Evolutionary conservation across 2,888 invertebrate genomes (phyloP), one percentile per base, ranked within the genome.

Genomic region (Nomada ruficornis): DNA sequence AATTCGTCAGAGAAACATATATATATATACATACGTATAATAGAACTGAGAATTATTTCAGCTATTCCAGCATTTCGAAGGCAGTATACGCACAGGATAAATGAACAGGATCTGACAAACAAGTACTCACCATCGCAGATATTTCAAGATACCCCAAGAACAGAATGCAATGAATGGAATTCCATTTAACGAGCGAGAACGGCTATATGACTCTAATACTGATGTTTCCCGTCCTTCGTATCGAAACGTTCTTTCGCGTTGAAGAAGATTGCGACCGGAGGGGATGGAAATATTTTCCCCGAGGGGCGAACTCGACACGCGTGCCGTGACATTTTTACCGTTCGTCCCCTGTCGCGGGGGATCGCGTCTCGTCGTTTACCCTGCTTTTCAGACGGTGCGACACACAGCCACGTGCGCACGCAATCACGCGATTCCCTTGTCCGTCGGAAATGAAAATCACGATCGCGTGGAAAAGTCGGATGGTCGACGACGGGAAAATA

Each of bases 341-440:
- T 44, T 62, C 64, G 65, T 57, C 69, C 72, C 36, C 71, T 42
- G 20, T 55, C 73, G 23, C 54, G 29, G 63, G 59, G 72, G 52
- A 69, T 81, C 73, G 83, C 80, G 72, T 57, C 73, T 20, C 50
- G 20, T 71, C 50, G 57, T 76, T 83, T 69, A 75, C 84, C 75
- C 67, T 65, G 36, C 65, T 75, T 75, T 72, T 75, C 70, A 78
- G 57, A 70, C 71, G 72, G 42, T 18, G 64, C 52, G 83, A 80
- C 85, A 81, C 20, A 47, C 26, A n/a, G 29, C 15, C 75, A 52
- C 63, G 78, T 29, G 73, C 80, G 77, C 91, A 90, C 88, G 89
- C 88, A 87, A 91, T 90, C 91, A 91, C 87, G 88, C 88, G 85
- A 89, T 84, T 85, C 77, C 80, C 86, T 87, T 89, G 87, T 88